Percentiles rank a stretch among this genome's conserved stretches.
Conservation (phyloP, 2,797 vertebrate species). For the Fundulus diaphanus region DNA sequence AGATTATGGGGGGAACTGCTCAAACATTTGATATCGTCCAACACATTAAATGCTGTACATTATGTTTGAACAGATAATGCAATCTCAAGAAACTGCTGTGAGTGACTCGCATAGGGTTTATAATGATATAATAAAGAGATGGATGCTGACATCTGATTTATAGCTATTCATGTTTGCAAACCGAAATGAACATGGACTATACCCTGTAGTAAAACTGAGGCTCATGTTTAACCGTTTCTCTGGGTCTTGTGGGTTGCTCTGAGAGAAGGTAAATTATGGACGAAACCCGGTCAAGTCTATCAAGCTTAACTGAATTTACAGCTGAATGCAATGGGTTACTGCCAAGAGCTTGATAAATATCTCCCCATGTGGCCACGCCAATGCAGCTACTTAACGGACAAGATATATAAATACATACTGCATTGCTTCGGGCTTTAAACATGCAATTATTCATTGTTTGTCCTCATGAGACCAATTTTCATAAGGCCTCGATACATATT, state of each 20-base stretch:
- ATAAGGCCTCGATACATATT: slow-evolving; percentile 37
- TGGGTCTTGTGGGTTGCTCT: slow-evolving; percentile 35
- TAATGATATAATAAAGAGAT: slow-evolving; percentile 51
- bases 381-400: slow-evolving; percentile 13
- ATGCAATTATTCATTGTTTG: slow-evolving; percentile 51
- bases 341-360: slow-evolving; percentile 40
- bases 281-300: slow-evolving; percentile 42
- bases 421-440: slow-evolving; percentile 31
- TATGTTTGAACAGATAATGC: slow-evolving; percentile 13
- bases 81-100: slow-evolving; percentile 19
- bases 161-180: slow-evolving; percentile 44
- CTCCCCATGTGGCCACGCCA: slow-evolving; percentile 19
- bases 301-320: slow-evolving; percentile 51
- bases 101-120: slow-evolving; percentile 27
- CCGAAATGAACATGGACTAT: slow-evolving; percentile 28
- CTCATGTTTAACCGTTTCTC: slow-evolving; percentile 44
- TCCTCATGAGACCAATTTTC: slow-evolving; percentile 51
- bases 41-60: background rate
- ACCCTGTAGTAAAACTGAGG: slow-evolving; percentile 25
- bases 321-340: slow-evolving; percentile 32
- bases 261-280: slow-evolving; percentile 42
- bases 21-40: background rate
- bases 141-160: slow-evolving; percentile 58
- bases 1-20: background rate
- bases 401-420: slow-evolving; percentile 37